phyloP scores from a whole-genome alignment of 2,113 vertebrate species.

The Orcinus orca region DNA sequence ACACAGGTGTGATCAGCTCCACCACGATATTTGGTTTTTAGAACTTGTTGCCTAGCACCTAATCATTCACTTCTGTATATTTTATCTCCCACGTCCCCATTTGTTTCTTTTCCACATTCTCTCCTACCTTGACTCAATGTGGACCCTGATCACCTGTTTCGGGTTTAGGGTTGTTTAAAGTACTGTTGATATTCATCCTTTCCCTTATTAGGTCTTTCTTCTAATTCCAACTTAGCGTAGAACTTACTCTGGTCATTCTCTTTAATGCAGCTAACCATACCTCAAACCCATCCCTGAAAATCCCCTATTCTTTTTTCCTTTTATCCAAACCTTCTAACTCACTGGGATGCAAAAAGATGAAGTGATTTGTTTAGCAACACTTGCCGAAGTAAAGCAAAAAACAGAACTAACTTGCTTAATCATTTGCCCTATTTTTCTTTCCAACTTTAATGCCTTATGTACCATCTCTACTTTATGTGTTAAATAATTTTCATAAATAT shows the following conservation, averaged over 20 bases:
- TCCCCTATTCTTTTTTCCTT: background rate
- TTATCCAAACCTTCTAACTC: background rate
- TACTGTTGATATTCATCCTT: too few species aligned
- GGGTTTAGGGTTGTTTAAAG: background rate
- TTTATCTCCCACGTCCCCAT: background rate
- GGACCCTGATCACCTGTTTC: background rate
- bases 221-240: background rate
- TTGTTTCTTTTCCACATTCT: background rate
- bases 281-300: background rate
- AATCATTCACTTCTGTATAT: rapidly evolving
- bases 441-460: constrained; percentile 22
- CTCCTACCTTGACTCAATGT: background rate
- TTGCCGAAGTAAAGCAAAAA: constrained; percentile 32
- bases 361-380: background rate
- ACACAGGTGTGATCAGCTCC: rapidly evolving
- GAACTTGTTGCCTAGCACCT: too few species aligned
- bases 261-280: background rate
- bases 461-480: constrained; percentile 10
- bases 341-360: background rate
- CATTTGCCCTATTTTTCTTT: constrained; percentile 49
- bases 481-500: constrained; percentile 37
- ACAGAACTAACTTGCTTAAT: constrained; percentile 1
- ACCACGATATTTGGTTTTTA: rapidly evolving
- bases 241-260: background rate
- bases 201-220: background rate